These are phyloP conservation scores for Lytechinus variegatus DNA, from an alignment of 35 echinoderm and acorn worm genomes.

Conservation along the genomic window DNA sequence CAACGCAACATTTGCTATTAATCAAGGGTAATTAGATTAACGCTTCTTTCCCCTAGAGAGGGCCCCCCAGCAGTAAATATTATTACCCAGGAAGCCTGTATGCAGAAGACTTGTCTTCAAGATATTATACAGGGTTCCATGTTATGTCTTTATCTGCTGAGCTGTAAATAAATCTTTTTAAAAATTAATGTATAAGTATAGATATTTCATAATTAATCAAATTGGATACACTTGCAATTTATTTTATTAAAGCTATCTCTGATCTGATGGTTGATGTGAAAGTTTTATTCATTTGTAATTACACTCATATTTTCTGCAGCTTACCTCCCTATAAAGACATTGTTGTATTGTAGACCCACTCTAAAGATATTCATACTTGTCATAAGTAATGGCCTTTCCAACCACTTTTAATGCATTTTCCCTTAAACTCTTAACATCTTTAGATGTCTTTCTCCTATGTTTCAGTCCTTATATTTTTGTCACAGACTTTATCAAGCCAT, in stretches of 20 bases:
- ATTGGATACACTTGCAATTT: neutral
- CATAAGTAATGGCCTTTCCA: neutral
- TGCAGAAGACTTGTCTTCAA: neutral
- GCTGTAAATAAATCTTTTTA: neutral
- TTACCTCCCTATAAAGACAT: too few relatives aligned
- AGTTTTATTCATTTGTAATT: too few relatives aligned
- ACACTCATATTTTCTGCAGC: too few relatives aligned
- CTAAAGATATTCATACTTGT: neutral
- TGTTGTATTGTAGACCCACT: neutral
- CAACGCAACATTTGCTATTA: conserved; percentile 23
- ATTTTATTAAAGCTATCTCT: neutral
- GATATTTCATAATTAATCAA: neutral
- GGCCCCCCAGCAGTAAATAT: neutral
- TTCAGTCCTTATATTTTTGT: neutral
- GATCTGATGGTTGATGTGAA: neutral
- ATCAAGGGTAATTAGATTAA: conserved; percentile 31
- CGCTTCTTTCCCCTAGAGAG: neutral
- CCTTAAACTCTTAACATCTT: neutral
- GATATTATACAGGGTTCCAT: neutral
- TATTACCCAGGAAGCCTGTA: neutral
- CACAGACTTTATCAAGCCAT: neutral
- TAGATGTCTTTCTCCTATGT: neutral
- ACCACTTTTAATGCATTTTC: neutral
- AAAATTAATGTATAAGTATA: neutral
- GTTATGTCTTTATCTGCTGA: neutral